Percentiles rank a stretch among this genome's conserved stretches.
Conservation (phyloP, 1,140 invertebrate genomes). For the Cephus cinctus region DNA sequence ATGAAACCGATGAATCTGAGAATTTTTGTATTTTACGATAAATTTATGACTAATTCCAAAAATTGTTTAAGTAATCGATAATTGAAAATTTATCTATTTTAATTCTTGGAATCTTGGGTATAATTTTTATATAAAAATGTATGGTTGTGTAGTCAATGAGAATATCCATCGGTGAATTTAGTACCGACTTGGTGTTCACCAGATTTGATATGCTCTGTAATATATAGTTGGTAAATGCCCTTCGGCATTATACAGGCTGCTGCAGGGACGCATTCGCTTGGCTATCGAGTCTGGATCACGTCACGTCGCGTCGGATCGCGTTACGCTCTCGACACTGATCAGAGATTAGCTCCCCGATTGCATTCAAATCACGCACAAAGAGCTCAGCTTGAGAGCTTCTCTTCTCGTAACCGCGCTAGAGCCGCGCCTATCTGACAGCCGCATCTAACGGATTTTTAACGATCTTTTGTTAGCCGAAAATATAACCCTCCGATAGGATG, state of each 20-base stretch:
- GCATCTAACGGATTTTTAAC: conserved; percentile 55
- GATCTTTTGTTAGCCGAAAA: conserved; percentile 52
- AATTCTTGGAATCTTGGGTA: no score
- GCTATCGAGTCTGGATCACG: conserved; percentile 48
- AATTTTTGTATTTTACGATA: no score
- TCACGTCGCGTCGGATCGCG: conserved; percentile 53
- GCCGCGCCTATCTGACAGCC: conserved; percentile 46
- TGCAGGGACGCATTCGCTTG: conserved; percentile 31
- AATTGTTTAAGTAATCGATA: no score
- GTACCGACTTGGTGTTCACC: no score
- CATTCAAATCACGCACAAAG: conserved; percentile 56
- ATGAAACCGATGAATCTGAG: not conserved
- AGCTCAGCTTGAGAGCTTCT: conserved; percentile 39
- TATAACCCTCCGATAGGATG: conserved; percentile 20
- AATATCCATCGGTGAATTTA: no score
- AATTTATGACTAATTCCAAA: no score
- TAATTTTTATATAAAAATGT: no score
- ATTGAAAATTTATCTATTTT: no score
- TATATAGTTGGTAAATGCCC: not conserved
- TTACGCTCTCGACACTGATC: conserved; percentile 56
- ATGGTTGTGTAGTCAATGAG: no score
- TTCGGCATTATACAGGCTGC: no score
- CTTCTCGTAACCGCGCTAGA: conserved; percentile 33
- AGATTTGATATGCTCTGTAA: not conserved
- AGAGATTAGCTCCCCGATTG: conserved; percentile 53